Evolutionary conservation across 2,888 invertebrate genomes (phyloP).

Genomic region (Amblyteles armatorius): DNA sequence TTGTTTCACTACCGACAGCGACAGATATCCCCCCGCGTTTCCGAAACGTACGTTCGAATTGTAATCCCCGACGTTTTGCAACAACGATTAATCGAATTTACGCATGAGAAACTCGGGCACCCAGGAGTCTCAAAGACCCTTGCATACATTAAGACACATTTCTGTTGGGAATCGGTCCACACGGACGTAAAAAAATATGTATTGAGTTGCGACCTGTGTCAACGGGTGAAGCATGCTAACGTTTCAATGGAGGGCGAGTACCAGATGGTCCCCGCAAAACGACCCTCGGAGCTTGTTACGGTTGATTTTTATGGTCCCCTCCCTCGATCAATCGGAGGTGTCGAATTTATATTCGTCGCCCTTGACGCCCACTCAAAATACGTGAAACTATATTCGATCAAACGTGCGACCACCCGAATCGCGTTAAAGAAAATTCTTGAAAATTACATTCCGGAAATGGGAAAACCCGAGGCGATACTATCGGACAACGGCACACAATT

Average conservation of each 20-base stretch:
- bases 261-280: background rate
- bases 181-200: background rate
- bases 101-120: background rate
- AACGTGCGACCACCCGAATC: constrained; percentile 2
- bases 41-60: background rate
- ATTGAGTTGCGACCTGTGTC: background rate
- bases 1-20: background rate
- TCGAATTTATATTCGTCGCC: constrained; percentile 51
- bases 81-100: background rate
- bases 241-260: background rate
- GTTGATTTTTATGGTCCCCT: constrained; percentile 65
- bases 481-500: constrained; percentile 23
- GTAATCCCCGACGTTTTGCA: background rate
- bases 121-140: background rate
- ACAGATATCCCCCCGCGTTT: no score
- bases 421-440: constrained; percentile 31
- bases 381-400: constrained; percentile 25
- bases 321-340: constrained; percentile 48
- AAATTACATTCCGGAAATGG: constrained; percentile 12
- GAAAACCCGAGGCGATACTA: constrained; percentile 17
- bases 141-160: background rate
- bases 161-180: background rate
- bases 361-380: constrained; percentile 46
- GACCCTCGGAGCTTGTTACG: background rate
- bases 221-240: background rate